phyloP scores from a whole-genome alignment of 2,113 vertebrate species.

The Neopipo cinnamomea region DNA sequence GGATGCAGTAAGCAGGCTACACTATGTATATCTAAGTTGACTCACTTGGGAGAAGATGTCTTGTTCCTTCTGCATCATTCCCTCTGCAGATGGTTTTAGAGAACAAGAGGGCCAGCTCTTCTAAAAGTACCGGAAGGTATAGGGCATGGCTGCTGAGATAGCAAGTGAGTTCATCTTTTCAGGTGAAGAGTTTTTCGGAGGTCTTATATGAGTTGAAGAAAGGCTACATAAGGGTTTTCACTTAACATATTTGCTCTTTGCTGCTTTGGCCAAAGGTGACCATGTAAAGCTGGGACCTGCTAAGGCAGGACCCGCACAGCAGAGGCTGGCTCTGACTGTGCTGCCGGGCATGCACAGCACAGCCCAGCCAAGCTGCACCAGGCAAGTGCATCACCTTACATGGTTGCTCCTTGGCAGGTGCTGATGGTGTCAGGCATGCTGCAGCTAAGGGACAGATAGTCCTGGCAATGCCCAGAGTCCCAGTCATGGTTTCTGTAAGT shows the following conservation, averaged over 20 bases:
- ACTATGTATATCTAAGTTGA: neutral
- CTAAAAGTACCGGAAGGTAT: neutral
- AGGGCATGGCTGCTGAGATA: neutral
- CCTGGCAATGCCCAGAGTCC: rapidly evolving
- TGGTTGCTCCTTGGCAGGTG: neutral
- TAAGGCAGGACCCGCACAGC: neutral
- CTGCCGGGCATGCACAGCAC: rapidly evolving
- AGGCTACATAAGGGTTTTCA: neutral
- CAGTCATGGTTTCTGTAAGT: neutral
- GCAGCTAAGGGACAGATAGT: neutral
- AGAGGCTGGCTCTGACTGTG: neutral
- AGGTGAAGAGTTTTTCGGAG: neutral
- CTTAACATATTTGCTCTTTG: neutral
- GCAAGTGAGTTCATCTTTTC: neutral
- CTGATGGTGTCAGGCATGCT: neutral
- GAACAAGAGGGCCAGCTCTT: neutral
- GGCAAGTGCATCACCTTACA: neutral
- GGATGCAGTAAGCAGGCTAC: neutral
- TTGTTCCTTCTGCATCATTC: neutral
- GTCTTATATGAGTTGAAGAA: neutral
- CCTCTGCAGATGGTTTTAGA: neutral
- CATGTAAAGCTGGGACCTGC: neutral
- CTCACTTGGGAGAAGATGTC: neutral
- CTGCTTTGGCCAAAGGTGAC: neutral
- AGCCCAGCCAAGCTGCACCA: neutral